Percentiles rank a stretch among this genome's conserved stretches.
Conservation (phyloP, 2,797 vertebrate species). For the Ptychadena robeensis region DNA sequence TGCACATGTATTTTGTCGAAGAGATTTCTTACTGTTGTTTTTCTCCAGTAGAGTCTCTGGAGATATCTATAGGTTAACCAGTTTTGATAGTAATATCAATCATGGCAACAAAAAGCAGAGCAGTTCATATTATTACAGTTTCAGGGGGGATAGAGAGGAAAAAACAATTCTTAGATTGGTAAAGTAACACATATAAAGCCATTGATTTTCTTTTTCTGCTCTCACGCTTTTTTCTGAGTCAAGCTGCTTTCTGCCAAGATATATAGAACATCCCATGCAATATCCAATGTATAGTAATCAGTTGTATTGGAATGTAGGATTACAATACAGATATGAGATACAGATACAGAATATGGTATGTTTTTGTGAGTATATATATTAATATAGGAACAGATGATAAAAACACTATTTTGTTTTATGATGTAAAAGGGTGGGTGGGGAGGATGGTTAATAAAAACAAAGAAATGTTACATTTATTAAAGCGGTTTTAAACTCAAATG, state of each 20-base stretch:
- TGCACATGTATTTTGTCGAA: conserved; percentile 20
- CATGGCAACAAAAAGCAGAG: conserved; percentile 30
- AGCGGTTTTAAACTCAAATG: too few species aligned
- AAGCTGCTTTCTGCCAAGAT: background rate
- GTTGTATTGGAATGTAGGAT: background rate
- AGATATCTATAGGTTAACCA: conserved; percentile 48
- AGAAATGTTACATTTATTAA: too few species aligned
- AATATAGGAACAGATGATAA: too few species aligned
- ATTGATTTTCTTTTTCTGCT: conserved; percentile 28
- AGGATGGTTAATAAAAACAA: too few species aligned
- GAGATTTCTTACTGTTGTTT: conserved; percentile 31
- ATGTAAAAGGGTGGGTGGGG: too few species aligned
- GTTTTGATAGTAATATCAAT: conserved; percentile 52
- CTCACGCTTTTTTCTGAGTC: background rate
- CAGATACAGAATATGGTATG: too few species aligned
- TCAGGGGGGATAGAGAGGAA: conserved; percentile 33
- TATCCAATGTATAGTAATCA: background rate
- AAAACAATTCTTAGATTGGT: conserved; percentile 42
- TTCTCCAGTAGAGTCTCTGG: conserved; percentile 14
- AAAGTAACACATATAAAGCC: conserved; percentile 40
- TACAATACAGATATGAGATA: background rate
- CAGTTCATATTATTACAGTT: conserved; percentile 42
- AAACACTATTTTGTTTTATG: too few species aligned
- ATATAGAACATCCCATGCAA: background rate
- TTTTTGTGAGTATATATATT: too few species aligned